Conservation (phyloP, 2,888 invertebrate species). For the Hirtodrosophila trivittata region DNA sequence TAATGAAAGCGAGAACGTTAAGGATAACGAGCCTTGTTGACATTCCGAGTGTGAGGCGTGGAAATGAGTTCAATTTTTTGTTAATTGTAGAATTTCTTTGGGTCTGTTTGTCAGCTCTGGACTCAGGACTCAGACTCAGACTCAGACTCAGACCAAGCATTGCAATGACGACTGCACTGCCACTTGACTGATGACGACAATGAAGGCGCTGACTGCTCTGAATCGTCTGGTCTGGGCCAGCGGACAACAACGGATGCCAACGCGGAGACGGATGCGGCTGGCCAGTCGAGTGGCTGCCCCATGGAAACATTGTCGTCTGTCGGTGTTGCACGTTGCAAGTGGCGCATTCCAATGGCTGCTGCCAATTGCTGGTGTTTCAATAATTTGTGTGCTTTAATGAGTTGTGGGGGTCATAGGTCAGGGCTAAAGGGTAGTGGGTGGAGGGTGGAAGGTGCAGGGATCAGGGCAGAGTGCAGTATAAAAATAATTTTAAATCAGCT, state of each 20-base stretch:
- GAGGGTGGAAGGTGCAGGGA: not conserved
- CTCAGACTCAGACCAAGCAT: not conserved
- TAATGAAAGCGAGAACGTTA: constrained; percentile 44
- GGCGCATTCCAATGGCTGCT: constrained; percentile 9
- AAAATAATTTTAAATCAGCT: constrained; percentile 74
- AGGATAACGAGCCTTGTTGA: constrained; percentile 38
- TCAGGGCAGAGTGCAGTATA: constrained; percentile 18
- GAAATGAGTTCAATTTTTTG: constrained; percentile 67
- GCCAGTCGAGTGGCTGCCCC: constrained; percentile 37
- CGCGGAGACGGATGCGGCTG: constrained; percentile 18
- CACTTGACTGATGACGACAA: constrained; percentile 59
- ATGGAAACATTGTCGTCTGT: constrained; percentile 61
- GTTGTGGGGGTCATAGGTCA: constrained; percentile 1
- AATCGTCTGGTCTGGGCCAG: constrained; percentile 20
- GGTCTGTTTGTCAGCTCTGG: constrained; percentile 17
- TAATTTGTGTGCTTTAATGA: constrained; percentile 68
- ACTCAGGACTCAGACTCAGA: no score
- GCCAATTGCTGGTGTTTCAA: constrained; percentile 36
- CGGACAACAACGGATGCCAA: constrained; percentile 10
- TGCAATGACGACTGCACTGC: constrained; percentile 32
- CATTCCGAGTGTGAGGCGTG: constrained; percentile 41
- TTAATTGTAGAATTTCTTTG: constrained; percentile 58
- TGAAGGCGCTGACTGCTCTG: constrained; percentile 42
- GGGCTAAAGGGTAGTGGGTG: no score
- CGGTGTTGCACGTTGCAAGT: constrained; percentile 3